phyloP scores from a whole-genome alignment of 2,888 invertebrate species.

The Cheilosia variabilis region DNA sequence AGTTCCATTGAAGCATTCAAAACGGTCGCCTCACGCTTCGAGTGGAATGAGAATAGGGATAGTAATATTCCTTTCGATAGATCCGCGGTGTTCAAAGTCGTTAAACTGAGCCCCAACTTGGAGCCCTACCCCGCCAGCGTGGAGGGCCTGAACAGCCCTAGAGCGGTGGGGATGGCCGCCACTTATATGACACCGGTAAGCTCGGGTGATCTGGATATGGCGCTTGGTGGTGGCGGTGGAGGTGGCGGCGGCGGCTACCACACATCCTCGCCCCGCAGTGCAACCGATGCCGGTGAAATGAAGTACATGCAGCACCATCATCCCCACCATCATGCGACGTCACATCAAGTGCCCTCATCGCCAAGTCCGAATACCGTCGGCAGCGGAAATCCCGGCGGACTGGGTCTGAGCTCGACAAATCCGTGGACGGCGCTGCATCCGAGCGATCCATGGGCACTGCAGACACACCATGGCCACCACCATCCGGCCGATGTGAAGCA shows the following conservation, averaged over 20 bases:
- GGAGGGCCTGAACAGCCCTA: slow-evolving; percentile 85
- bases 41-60: slow-evolving; percentile 84
- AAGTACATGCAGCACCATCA: slow-evolving; percentile 96
- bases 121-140: slow-evolving; percentile 85
- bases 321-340: slow-evolving; percentile 92
- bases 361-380: slow-evolving; percentile 86
- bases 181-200: slow-evolving; percentile 95
- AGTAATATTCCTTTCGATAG: slow-evolving; percentile 83
- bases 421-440: slow-evolving; percentile 94
- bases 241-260: slow-evolving; percentile 85
- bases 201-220: slow-evolving; percentile 90
- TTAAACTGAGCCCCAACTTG: slow-evolving; percentile 85
- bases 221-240: slow-evolving; percentile 89
- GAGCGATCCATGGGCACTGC: slow-evolving; percentile 92
- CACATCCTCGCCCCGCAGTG: slow-evolving; percentile 91
- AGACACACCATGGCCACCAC: slow-evolving; percentile 88
- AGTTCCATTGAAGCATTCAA: slow-evolving; percentile 81
- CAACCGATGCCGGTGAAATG: slow-evolving; percentile 95
- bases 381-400: slow-evolving; percentile 83
- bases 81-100: slow-evolving; percentile 83
- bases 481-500: slow-evolving; percentile 92
- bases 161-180: slow-evolving; percentile 96
- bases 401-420: slow-evolving; percentile 85
- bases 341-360: slow-evolving; percentile 88
- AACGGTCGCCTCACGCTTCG: slow-evolving; percentile 84